Evolutionary conservation across 30 jellyfish, hydroid and myxozoan genomes (phyloP), one percentile per base, ranked within the genome.

Genomic region (Pseudorhiza aurosa): DNA sequence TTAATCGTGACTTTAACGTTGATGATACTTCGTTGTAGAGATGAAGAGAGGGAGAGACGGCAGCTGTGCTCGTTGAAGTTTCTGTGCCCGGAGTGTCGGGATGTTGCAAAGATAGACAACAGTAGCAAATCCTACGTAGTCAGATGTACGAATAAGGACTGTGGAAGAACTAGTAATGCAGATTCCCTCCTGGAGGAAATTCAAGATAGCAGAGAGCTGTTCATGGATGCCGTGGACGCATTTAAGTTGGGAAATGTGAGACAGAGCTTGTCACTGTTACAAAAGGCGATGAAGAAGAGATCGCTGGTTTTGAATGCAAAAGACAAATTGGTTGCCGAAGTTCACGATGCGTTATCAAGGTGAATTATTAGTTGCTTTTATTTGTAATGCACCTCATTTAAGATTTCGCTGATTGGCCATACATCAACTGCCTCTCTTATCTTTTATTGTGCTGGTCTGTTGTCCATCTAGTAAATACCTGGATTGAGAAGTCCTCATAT

Each of bases 341-440:
- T 84, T 0, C 95, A 84, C 40, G 89, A 84, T 84, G 95, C 95
- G 39, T 37, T 84, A 21, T 58, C 95, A 2, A 84, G 85, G 95
- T 84, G 26, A 67, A 42, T 9, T 8, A 25, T 30, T 15, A 7
- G 29, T 12, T n/a, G 77, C 35, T 9, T n/a, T n/a, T n/a, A n/a
- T n/a, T n/a, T n/a, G n/a, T n/a, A n/a, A n/a, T n/a, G n/a, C n/a
- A n/a, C n/a, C n/a, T n/a, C n/a, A n/a, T n/a, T n/a, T n/a, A n/a
- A n/a, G n/a, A n/a, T n/a, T n/a, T n/a, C n/a, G n/a, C n/a, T n/a
- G n/a, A n/a, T n/a, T n/a, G n/a, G n/a, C n/a, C n/a, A n/a, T n/a
- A n/a, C n/a, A n/a, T n/a, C n/a, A n/a, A n/a, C n/a, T n/a, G n/a
- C n/a, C n/a, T n/a, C n/a, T n/a, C n/a, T n/a, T n/a, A n/a, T n/a